phyloP scores from a whole-genome alignment of 2,113 vertebrate species.

The Serinus canaria region DNA sequence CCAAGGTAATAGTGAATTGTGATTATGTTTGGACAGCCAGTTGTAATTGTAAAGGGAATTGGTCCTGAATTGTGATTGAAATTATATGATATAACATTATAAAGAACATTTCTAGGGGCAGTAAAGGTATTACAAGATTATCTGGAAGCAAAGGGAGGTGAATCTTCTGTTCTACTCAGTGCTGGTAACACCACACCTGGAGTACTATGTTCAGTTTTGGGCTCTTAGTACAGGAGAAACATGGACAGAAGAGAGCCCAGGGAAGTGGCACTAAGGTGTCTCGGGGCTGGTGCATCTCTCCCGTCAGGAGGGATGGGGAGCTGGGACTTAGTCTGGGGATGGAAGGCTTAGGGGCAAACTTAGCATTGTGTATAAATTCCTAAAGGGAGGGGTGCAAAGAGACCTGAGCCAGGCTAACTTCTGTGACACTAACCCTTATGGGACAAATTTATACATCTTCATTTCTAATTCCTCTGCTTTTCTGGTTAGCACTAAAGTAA shows the following conservation, averaged over 20 bases:
- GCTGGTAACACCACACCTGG: not conserved
- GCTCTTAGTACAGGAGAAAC: not conserved
- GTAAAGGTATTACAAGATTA: not conserved
- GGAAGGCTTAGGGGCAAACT: not conserved
- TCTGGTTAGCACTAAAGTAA: not conserved
- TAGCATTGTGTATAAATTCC: not conserved
- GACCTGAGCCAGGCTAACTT: not conserved
- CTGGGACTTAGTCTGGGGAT: not conserved
- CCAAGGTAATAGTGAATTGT: constrained; percentile 13
- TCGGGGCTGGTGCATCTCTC: not conserved
- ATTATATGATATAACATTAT: not conserved
- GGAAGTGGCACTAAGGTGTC: too few relatives aligned
- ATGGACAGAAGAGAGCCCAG: not conserved
- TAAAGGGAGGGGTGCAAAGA: not conserved
- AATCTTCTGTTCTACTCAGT: not conserved
- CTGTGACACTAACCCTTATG: not conserved
- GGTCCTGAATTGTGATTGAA: not conserved
- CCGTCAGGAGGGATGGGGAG: not conserved
- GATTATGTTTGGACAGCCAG: not conserved
- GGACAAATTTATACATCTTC: not conserved
- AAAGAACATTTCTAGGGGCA: not conserved
- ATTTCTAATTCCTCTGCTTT: not conserved
- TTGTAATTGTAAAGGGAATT: not conserved
- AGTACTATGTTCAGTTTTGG: not conserved
- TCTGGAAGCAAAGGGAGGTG: not conserved